Evolutionary conservation across 2,113 vertebrate genomes (phyloP).

Genomic region (Calyptommatus sinebrachiatus): DNA sequence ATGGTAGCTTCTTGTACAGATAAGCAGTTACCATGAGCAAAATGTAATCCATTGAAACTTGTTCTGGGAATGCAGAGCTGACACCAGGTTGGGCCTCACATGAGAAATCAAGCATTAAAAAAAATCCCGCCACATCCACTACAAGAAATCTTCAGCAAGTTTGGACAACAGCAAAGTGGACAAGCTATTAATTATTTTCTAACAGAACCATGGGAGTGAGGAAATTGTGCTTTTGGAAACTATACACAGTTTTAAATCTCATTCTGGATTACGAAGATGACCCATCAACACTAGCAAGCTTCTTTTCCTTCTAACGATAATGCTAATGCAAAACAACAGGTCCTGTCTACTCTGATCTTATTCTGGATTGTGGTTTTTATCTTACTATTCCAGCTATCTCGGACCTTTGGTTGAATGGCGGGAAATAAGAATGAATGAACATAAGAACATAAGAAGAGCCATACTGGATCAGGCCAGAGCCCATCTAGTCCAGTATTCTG

Average conservation of each 20-base stretch:
- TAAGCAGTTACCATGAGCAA: not conserved
- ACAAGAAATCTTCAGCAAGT: not conserved
- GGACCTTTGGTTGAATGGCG: too few species aligned
- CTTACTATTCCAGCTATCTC: too few species aligned
- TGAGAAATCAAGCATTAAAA: not conserved
- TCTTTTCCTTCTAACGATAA: too few species aligned
- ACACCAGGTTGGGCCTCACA: not conserved
- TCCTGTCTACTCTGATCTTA: too few species aligned
- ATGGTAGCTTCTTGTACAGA: too few species aligned
- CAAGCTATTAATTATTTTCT: slow-evolving; percentile 4
- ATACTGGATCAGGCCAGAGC: too few species aligned
- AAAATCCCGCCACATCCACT: not conserved
- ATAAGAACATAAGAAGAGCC: too few species aligned
- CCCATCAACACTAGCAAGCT: too few species aligned
- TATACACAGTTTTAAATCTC: not conserved
- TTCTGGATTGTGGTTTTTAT: too few species aligned
- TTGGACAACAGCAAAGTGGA: not conserved
- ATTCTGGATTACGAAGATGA: not conserved
- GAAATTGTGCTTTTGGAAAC: not conserved
- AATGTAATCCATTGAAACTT: not conserved
- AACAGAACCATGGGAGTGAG: not conserved
- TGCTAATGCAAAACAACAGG: too few species aligned
- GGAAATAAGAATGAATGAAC: too few species aligned
- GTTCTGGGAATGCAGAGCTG: not conserved
- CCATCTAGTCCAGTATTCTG: too few species aligned